Conservation (phyloP, 2,888 invertebrate species). For the Xylophagus ater region DNA sequence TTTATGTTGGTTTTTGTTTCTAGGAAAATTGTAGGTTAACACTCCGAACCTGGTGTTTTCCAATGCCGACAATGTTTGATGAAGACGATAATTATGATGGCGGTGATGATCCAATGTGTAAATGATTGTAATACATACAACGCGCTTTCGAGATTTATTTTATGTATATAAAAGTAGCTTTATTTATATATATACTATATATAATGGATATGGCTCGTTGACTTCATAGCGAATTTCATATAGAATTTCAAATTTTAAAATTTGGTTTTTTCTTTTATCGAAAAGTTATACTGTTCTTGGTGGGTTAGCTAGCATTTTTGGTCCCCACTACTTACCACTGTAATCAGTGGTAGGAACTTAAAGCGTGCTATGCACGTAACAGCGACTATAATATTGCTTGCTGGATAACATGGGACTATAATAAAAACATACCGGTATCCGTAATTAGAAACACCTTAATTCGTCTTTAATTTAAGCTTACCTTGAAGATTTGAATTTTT, state of each 20-base stretch:
- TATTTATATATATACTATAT: too few relatives aligned
- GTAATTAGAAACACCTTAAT: too few relatives aligned
- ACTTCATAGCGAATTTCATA: slow-evolving; percentile 2
- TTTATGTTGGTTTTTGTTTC: too few relatives aligned
- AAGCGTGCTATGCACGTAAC: background rate
- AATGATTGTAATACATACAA: slow-evolving; percentile 1
- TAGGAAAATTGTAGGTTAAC: slow-evolving; percentile 14
- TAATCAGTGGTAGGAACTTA: background rate
- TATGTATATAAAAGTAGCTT: too few relatives aligned
- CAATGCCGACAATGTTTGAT: slow-evolving; percentile 3
- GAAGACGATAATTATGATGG: background rate
- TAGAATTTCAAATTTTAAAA: too few relatives aligned
- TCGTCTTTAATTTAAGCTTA: too few relatives aligned
- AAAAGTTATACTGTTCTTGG: background rate
- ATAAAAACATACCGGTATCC: too few relatives aligned
- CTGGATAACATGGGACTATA: too few relatives aligned
- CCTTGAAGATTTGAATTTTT: too few relatives aligned
- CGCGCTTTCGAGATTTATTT: too few relatives aligned
- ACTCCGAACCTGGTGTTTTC: slow-evolving; percentile 5
- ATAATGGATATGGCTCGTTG: slow-evolving; percentile 7
- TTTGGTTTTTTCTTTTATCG: background rate
- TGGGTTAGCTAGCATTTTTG: background rate
- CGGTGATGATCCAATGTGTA: slow-evolving; percentile 1
- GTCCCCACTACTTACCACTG: background rate
- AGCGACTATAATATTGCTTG: too few relatives aligned